Evolutionary conservation across 2,797 vertebrate genomes (phyloP), one percentile per base, ranked within the genome.

Genomic region (Poeciliopsis paucimaculata): DNA sequence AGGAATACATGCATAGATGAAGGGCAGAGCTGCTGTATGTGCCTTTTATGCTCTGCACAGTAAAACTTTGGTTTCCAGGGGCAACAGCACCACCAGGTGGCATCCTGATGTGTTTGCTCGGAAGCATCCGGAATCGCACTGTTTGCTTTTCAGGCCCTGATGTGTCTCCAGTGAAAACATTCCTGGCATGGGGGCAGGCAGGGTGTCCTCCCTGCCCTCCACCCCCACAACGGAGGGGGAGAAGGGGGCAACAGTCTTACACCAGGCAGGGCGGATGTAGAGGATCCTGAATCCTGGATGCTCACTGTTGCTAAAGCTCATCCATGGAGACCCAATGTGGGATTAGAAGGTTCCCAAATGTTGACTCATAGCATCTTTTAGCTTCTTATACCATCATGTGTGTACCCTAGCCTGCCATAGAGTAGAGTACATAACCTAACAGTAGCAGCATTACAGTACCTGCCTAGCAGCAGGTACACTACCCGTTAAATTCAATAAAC

Each of bases 201-300:
- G 53, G 78, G 77, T 78, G 45, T 39, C 68, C 79, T 80, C 12
- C 45, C 45, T 45, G 45, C 45, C 45, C 45, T 45, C 45, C 45
- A 13, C 43, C 45, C 45, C 12, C 45, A 45, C 45, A 45, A 4
- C 1, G 83, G 72, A 90, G 62, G 16, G 16, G 8, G 31, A 13
- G 26, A 26, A n/a, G 26, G 53, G 75, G 73, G 72, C 75, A 78
- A 83, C 73, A 74, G 80, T 81, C 82, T 62, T 2, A 84, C 51
- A 84, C 41, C 72, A n/a, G 39, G 72, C 43, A 39, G 82, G 79
- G 80, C 93, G 92, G 94, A 96, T 92, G 74, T 86, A 0, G 70
- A 80, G 79, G 86, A 91, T 95, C 94, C 95, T 95, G 94, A 87
- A 95, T 96, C 95, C 95, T 96, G 95, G 91, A 96, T 96, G 91